A percentile compares a stretch with the other conserved stretches of the same genome.
phyloP scores from a whole-genome alignment of 2,113 vertebrate species.

The Oryzias melastigma region DNA sequence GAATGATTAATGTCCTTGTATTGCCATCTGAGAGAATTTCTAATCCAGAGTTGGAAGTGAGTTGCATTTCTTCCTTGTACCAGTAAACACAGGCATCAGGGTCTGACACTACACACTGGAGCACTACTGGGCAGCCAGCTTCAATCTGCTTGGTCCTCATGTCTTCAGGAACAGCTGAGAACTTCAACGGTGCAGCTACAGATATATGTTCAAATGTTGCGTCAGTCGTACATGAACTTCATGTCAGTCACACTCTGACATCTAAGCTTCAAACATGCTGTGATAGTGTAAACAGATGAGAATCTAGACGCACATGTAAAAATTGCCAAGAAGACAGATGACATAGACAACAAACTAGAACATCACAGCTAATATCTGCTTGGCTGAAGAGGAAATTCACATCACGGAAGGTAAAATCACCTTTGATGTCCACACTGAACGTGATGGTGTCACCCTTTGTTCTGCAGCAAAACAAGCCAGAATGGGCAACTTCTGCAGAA shows the following conservation, averaged over 20 bases:
- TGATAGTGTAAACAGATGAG: conserved; percentile 19
- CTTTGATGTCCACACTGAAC: conserved; percentile 80
- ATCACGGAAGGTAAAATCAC: conserved; percentile 67
- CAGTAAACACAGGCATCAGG: conserved; percentile 72
- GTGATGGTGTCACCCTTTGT: conserved; percentile 74
- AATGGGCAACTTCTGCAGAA: conserved; percentile 73
- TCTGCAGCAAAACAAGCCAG: conserved; percentile 80
- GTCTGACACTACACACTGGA: conserved; percentile 76
- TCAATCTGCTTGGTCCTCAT: conserved; percentile 70
- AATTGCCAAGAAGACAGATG: conserved; percentile 32
- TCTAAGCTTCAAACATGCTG: conserved; percentile 39
- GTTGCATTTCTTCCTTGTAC: conserved; percentile 73
- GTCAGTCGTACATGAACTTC: conserved; percentile 50
- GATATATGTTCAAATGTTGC: conserved; percentile 72
- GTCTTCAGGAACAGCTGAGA: conserved; percentile 72
- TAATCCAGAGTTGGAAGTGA: conserved; percentile 65
- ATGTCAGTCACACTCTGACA: conserved; percentile 19
- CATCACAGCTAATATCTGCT: conserved; percentile 49
- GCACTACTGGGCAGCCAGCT: conserved; percentile 68
- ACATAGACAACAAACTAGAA: conserved; percentile 26
- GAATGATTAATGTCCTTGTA: conserved; percentile 72
- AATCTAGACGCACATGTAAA: conserved; percentile 22
- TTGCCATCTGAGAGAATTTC: conserved; percentile 71
- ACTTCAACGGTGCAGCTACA: conserved; percentile 80
- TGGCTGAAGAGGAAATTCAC: conserved; percentile 34